These are phyloP conservation scores for Salvelinus fontinalis DNA, from an alignment of 2,113 vertebrate genomes.

Conservation along the genomic window DNA sequence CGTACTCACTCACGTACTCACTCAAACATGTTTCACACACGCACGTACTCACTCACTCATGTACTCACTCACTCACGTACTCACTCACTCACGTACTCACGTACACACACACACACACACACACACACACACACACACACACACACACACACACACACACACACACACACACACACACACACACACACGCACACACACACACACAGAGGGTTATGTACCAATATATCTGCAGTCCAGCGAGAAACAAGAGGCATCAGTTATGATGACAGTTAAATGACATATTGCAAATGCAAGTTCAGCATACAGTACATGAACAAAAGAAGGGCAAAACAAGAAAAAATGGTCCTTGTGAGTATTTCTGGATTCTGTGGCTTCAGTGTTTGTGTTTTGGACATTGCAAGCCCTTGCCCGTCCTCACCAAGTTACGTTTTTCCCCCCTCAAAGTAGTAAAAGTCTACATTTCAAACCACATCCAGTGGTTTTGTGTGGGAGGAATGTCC, in stretches of 20 bases:
- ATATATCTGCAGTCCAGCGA: neutral
- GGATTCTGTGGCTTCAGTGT: constrained; percentile 51
- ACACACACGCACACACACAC: constrained; percentile 1
- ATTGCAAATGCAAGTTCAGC: constrained; percentile 28
- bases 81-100: neutral
- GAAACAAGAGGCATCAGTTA: neutral
- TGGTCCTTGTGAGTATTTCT: constrained; percentile 39
- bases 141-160: constrained; percentile 6
- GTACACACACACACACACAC: neutral
- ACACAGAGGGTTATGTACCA: neutral
- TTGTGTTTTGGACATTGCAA: constrained; percentile 41
- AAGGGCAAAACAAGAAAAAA: constrained; percentile 10
- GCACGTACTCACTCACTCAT: neutral
- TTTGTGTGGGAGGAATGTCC: constrained; percentile 48
- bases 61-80: constrained; percentile 1
- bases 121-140: neutral
- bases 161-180: constrained; percentile 8
- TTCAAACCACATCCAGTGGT: constrained; percentile 57
- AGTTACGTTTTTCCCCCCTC: constrained; percentile 24
- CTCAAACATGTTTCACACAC: neutral
- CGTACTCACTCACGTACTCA: neutral
- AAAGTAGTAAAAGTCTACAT: constrained; percentile 33
- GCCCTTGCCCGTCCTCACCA: constrained; percentile 33
- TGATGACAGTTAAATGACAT: constrained; percentile 42
- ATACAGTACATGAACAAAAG: constrained; percentile 20